A percentile compares a stretch with the other conserved stretches of the same genome.
Evolutionary conservation across 2,888 invertebrate species (phyloP).

Genomic region (Xanthia togata): DNA sequence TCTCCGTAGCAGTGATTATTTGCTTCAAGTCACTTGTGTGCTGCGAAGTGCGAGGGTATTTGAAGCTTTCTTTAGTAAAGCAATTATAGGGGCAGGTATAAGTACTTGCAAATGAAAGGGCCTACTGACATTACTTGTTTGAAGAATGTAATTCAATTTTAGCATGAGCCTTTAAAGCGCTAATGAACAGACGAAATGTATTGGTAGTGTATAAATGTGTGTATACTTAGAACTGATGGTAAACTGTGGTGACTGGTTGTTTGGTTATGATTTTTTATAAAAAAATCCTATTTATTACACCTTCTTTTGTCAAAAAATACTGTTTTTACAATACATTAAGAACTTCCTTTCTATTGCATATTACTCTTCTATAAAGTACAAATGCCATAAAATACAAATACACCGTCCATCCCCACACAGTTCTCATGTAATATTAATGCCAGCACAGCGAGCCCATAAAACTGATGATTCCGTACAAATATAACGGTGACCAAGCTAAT

Average conservation of each 20-base stretch:
- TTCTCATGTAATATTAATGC: constrained; percentile 65
- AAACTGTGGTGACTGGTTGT: background rate
- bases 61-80: constrained; percentile 1
- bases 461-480: constrained; percentile 62
- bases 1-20: constrained; percentile 55
- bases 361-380: constrained; percentile 1
- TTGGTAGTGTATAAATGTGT: background rate
- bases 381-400: constrained; percentile 40
- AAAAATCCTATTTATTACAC: background rate
- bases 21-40: constrained; percentile 42
- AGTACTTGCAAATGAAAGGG: constrained; percentile 6
- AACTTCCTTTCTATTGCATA: background rate
- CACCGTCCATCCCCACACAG: constrained; percentile 18
- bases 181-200: background rate
- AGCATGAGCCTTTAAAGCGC: background rate
- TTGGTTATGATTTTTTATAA: background rate
- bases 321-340: background rate
- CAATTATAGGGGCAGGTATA: constrained; percentile 6
- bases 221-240: background rate
- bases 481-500: constrained; percentile 54
- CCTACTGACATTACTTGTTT: background rate
- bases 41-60: constrained; percentile 24
- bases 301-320: background rate
- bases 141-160: background rate
- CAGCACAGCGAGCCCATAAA: constrained; percentile 61